Percentiles rank a stretch among this genome's conserved stretches.
phyloP scores from a whole-genome alignment of 2,888 invertebrate genomes.

The Troilus luridus region DNA sequence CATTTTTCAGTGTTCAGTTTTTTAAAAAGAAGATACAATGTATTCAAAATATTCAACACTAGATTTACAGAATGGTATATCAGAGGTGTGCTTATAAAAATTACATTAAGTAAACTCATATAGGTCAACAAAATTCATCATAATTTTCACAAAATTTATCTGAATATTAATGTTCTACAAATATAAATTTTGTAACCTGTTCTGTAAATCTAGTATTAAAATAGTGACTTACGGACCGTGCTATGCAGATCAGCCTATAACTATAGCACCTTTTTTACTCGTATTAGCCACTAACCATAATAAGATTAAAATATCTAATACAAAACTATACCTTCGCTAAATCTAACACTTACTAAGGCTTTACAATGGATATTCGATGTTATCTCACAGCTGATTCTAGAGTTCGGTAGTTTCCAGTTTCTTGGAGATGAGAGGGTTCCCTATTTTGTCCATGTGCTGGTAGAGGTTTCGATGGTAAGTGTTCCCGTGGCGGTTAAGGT shows the following conservation, averaged over 20 bases:
- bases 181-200: not conserved
- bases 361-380: conserved; percentile 28
- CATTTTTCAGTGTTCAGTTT: no score
- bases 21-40: no score
- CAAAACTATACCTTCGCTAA: not conserved
- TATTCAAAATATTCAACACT: no score
- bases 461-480: conserved; percentile 76
- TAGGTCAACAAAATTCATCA: not conserved
- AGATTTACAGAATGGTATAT: no score
- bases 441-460: conserved; percentile 79
- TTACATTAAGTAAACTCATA: not conserved
- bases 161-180: not conserved
- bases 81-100: no score
- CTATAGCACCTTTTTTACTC: not conserved
- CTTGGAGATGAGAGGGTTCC: conserved; percentile 76
- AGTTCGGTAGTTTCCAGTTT: conserved; percentile 87
- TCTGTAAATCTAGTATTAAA: not conserved
- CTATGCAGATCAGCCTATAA: not conserved
- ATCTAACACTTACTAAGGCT: not conserved
- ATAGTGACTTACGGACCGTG: not conserved
- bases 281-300: not conserved
- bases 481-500: conserved; percentile 68
- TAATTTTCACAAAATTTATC: not conserved
- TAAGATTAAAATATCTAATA: not conserved
- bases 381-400: conserved; percentile 67